Evolutionary conservation across 2,113 vertebrate species (phyloP), one percentile per base, ranked within the genome.

Genomic region (Pitta sordida): DNA sequence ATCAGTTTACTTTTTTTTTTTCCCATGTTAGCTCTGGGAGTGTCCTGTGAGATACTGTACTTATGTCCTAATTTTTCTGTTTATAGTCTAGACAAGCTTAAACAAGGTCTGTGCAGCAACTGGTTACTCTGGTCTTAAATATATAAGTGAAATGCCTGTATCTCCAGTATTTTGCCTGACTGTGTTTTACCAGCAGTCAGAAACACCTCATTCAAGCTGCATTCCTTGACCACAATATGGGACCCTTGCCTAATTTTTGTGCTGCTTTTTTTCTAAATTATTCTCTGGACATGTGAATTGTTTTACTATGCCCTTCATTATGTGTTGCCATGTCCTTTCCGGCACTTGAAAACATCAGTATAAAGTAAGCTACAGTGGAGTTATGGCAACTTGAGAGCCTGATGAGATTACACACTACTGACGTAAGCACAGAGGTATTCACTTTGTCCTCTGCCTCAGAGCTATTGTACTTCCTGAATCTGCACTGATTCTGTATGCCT

Each of bases 41-140:
- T 44, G 11, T 60, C 39, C 17, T 1, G 0, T 34, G 36, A 68
- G 27, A 27, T 11, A n/a, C 7, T 10, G 21, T 23, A 6, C 1
- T 0, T 29, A 20, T 0, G 0, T 34, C 10, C n/a, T 21, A 44
- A 69, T 12, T 4, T 4, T 48, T 60, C 63, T 29, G 15, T 37
- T 55, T 79, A 41, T 6, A 32, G 62, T 8, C 13, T 0, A 0
- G 6, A 27, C 15, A 58, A 93, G 1, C 19, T 32, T 55, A 37
- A 76, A 56, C 12, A 26, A 29, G 11, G 8, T 67, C 75, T 85
- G 24, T 63, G 37, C 22, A 84, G 37, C 55, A 58, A 22, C 16
- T 46, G 37, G 15, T 41, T 90, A 41, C 9, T 60, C 51, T 36
- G 46, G n/a, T 49, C 6, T 44, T 62, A 44, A 77, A 74, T 6